Conservation (phyloP, 1,140 invertebrate genomes). For the Calosoma granatense region DNA sequence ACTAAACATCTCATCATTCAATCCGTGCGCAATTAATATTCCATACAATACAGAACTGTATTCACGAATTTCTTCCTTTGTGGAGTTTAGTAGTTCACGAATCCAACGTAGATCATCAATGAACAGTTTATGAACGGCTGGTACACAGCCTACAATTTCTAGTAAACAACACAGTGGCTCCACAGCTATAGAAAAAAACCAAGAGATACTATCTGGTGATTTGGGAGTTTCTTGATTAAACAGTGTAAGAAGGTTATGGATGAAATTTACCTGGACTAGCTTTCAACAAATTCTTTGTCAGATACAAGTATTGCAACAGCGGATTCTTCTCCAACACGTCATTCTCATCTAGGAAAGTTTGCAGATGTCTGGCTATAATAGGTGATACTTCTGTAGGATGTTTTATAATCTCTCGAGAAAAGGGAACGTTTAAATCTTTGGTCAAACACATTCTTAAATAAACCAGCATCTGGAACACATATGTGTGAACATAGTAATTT, state of each 20-base stretch:
- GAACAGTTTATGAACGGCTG: conserved; percentile 32
- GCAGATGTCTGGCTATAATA: conserved; percentile 45
- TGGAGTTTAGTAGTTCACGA: conserved; percentile 52
- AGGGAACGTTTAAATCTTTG: conserved; percentile 39
- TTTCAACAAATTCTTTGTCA: conserved; percentile 52
- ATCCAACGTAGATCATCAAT: conserved; percentile 45
- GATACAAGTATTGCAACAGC: conserved; percentile 50
- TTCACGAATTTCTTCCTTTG: conserved; percentile 63
- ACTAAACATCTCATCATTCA: conserved; percentile 42
- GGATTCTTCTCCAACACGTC: conserved; percentile 39
- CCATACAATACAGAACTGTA: conserved; percentile 56
- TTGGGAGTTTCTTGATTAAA: neutral
- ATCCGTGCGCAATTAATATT: conserved; percentile 42
- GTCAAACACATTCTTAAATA: conserved; percentile 66
- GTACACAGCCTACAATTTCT: conserved; percentile 58
- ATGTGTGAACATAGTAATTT: conserved; percentile 12
- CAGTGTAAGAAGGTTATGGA: neutral
- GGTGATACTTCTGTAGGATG: conserved; percentile 55
- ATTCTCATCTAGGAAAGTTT: conserved; percentile 34
- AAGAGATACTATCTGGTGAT: neutral
- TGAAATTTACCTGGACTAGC: conserved; percentile 44
- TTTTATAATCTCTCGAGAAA: conserved; percentile 33
- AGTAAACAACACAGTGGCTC: conserved; percentile 59
- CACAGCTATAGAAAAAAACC: conserved; percentile 36
- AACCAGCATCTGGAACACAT: conserved; percentile 51